Conservation (phyloP, 2,888 invertebrate genomes). For the Mimas tiliae region DNA sequence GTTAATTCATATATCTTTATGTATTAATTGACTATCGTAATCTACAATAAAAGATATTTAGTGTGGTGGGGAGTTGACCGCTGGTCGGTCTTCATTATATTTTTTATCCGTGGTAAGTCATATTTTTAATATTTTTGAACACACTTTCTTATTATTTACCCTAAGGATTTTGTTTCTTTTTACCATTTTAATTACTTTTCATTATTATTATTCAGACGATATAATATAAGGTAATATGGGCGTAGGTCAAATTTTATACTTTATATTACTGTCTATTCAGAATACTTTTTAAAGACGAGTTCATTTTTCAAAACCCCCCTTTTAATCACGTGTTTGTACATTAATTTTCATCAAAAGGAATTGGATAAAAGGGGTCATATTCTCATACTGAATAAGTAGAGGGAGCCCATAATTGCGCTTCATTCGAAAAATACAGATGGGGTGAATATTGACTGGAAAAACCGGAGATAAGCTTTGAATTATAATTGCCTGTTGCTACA, state of each 20-base stretch:
- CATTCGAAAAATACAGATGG: not conserved
- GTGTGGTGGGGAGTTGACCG: constrained; percentile 61
- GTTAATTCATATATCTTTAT: constrained; percentile 43
- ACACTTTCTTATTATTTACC: no score
- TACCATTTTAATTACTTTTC: no score
- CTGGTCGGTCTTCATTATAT: constrained; percentile 50
- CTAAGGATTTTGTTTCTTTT: no score
- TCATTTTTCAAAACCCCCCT: no score
- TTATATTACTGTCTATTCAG: no score
- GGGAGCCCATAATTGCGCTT: not conserved
- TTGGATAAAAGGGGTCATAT: not conserved
- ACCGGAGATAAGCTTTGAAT: not conserved
- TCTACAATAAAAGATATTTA: constrained; percentile 54
- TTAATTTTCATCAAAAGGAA: not conserved
- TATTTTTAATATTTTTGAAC: constrained; percentile 10
- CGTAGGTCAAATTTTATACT: no score
- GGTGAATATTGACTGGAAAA: constrained; percentile 4
- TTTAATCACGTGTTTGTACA: no score
- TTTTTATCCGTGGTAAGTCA: constrained; percentile 53
- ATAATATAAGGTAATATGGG: no score
- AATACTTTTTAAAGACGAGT: no score
- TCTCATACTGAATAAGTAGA: not conserved
- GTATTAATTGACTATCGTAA: constrained; percentile 54
- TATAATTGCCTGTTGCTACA: not conserved
- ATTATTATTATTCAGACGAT: no score